Evolutionary conservation across 2,888 invertebrate species (phyloP).

Genomic region (Sabatieria punctata): DNA sequence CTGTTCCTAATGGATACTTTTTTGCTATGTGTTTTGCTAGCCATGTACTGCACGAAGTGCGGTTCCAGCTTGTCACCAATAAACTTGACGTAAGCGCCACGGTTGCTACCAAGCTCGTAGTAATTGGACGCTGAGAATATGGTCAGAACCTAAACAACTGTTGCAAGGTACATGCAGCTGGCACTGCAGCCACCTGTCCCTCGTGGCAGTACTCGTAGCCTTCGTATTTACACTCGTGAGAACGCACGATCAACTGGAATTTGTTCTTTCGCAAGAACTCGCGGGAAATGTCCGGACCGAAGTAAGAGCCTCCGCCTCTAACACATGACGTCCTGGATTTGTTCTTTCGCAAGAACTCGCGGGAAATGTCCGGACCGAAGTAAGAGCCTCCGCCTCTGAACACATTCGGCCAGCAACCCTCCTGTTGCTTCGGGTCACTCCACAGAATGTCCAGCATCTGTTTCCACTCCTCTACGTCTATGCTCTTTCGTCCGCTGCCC

Average conservation of each 20-base stretch:
- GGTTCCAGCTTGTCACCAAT: slow-evolving; percentile 56
- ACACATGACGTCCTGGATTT: slow-evolving; percentile 35
- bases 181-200: slow-evolving; percentile 45
- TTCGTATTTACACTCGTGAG: slow-evolving; percentile 81
- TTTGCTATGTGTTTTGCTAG: slow-evolving; percentile 29
- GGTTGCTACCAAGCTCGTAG: slow-evolving; percentile 78
- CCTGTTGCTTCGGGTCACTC: slow-evolving; percentile 59
- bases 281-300: slow-evolving; percentile 70
- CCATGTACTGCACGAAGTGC: slow-evolving; percentile 65
- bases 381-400: slow-evolving; percentile 77
- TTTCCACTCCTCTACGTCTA: slow-evolving; percentile 69
- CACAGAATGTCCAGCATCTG: slow-evolving; percentile 85
- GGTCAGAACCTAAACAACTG: slow-evolving; percentile 56
- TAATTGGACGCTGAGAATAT: slow-evolving; percentile 95
- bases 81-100: slow-evolving; percentile 73
- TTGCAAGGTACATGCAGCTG: background rate
- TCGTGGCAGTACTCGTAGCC: slow-evolving; percentile 73
- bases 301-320: slow-evolving; percentile 77
- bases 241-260: slow-evolving; percentile 58
- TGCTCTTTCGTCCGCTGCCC: slow-evolving; percentile 14
- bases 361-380: slow-evolving; percentile 75
- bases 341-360: slow-evolving; percentile 50
- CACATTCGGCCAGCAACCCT: slow-evolving; percentile 39
- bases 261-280: slow-evolving; percentile 58
- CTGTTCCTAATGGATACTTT: slow-evolving; percentile 33